Evolutionary conservation across 1,140 invertebrate species (phyloP).

Genomic region (Chironomus striatipennis): DNA sequence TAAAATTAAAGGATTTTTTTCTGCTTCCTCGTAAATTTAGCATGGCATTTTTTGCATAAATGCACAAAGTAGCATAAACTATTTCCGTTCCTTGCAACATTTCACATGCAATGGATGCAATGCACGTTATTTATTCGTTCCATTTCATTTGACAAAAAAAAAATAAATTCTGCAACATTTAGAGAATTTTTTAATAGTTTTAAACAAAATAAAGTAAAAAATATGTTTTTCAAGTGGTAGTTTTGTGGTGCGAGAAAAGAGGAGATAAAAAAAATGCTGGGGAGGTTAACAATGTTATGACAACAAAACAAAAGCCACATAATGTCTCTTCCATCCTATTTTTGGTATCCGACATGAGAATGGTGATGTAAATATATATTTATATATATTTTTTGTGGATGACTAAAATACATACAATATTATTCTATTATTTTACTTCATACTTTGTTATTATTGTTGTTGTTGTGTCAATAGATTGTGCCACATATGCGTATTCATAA

Average conservation of each 20-base stretch:
- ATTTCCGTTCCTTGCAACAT: neutral
- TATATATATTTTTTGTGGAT: neutral
- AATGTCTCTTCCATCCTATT: neutral
- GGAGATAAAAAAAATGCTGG: neutral
- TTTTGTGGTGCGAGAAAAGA: too few species aligned
- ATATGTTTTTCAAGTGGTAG: too few species aligned
- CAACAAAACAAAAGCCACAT: constrained; percentile 8
- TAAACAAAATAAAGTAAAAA: too few species aligned
- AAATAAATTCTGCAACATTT: too few species aligned
- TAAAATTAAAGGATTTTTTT: too few species aligned
- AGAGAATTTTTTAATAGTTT: too few species aligned
- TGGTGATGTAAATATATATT: constrained; percentile 6
- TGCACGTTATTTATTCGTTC: too few species aligned
- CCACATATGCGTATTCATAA: neutral
- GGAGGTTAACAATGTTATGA: neutral
- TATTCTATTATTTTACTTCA: neutral
- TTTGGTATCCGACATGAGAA: neutral
- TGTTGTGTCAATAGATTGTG: constrained; percentile 7
- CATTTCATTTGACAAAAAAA: too few species aligned
- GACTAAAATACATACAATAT: neutral
- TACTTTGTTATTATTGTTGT: neutral
- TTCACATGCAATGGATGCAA: neutral
- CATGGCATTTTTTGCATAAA: too few species aligned
- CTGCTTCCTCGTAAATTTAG: too few species aligned
- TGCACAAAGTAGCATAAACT: too few species aligned